phyloP scores from a whole-genome alignment of 2,113 vertebrate genomes.

The Carassius gibelio region DNA sequence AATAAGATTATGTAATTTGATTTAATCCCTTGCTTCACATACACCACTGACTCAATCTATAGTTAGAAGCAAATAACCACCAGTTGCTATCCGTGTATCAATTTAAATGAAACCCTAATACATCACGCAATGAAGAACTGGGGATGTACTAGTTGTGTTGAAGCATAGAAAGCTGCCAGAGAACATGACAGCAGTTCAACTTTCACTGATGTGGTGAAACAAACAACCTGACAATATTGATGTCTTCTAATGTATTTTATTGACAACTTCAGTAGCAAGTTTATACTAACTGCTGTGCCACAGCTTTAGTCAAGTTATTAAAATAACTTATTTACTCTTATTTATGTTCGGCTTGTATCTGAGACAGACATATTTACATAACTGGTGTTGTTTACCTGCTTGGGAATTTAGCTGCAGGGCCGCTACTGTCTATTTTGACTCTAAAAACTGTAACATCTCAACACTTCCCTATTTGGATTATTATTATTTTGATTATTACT shows the following conservation, averaged over 20 bases:
- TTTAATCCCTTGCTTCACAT: conserved; percentile 23
- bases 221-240: conserved; percentile 9
- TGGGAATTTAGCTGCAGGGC: conserved; percentile 1
- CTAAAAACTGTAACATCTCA: background rate
- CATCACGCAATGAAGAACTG: conserved; percentile 14
- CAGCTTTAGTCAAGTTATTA: background rate
- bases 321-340: background rate
- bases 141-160: background rate
- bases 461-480: background rate
- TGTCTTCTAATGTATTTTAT: conserved; percentile 6
- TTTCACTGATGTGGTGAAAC: conserved; percentile 17
- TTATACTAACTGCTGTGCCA: background rate
- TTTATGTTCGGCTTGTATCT: background rate
- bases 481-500: background rate
- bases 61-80: conserved; percentile 39
- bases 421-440: conserved; percentile 15
- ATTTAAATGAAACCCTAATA: conserved; percentile 25
- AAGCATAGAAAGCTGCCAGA: conserved; percentile 6
- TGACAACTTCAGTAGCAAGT: background rate
- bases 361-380: conserved; percentile 16
- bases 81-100: background rate
- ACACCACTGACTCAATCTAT: background rate
- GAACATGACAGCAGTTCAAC: background rate
- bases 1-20: conserved; percentile 45
- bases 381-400: conserved; percentile 10